Percentiles rank a stretch among this genome's conserved stretches.
Conservation (phyloP, 2,113 vertebrate species). For the Gavia stellata region DNA sequence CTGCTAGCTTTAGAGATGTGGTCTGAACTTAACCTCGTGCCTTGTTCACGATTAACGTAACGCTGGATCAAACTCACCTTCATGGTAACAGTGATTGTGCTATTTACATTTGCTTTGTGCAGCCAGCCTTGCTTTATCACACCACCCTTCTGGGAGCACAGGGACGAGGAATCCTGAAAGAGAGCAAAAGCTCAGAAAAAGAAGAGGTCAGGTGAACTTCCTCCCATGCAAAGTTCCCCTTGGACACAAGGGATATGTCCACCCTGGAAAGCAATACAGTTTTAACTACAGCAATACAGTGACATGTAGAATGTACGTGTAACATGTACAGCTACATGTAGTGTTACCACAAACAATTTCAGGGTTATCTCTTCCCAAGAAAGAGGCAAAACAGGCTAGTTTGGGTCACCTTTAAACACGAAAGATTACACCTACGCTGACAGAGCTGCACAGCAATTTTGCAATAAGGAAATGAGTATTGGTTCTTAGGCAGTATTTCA, state of each 20-base stretch:
- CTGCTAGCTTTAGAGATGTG: not conserved
- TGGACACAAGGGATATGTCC: not conserved
- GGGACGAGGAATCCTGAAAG: slow-evolving; percentile 84
- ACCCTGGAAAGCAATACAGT: not conserved
- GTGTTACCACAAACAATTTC: not conserved
- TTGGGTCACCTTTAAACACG: not conserved
- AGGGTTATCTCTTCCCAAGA: not conserved
- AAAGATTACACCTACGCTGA: not conserved
- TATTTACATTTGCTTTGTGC: slow-evolving; percentile 95
- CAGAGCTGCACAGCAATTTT: not conserved
- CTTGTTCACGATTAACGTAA: rapidly evolving
- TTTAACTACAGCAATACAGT: not conserved
- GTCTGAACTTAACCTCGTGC: not conserved
- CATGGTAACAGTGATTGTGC: slow-evolving; percentile 96
- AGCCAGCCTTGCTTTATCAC: slow-evolving; percentile 98
- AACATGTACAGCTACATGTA: not conserved
- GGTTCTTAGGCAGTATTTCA: not conserved
- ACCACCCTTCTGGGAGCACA: slow-evolving; percentile 94
- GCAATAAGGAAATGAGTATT: not conserved
- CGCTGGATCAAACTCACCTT: slow-evolving; percentile 77
- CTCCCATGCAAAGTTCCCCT: not conserved
- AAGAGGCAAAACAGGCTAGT: not conserved
- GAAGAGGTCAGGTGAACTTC: not conserved
- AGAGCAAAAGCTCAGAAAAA: not conserved
- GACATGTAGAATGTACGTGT: rapidly evolving